phyloP scores from a whole-genome alignment of 2,888 invertebrate species.

The Pocota personata region DNA sequence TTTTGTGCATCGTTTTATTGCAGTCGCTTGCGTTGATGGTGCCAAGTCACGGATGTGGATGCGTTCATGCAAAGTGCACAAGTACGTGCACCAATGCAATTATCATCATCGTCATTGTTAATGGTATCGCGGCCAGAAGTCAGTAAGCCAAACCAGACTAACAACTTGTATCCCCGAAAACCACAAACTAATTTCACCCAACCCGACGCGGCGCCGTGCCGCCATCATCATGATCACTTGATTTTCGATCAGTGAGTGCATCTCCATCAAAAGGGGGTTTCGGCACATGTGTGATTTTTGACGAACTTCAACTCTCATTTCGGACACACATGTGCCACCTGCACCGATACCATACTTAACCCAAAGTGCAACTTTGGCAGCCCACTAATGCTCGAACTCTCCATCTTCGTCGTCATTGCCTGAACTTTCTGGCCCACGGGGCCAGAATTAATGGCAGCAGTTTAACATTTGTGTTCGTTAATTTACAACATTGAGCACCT shows the following conservation, averaged over 20 bases:
- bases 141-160: conserved; percentile 20
- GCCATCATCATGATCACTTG: neutral
- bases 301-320: neutral
- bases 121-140: conserved; percentile 29
- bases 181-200: conserved; percentile 14
- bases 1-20: conserved; percentile 42
- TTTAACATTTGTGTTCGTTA: conserved; percentile 25
- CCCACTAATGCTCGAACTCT: neutral
- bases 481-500: conserved; percentile 27
- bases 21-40: conserved; percentile 51
- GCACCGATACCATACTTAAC: conserved; percentile 40
- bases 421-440: neutral
- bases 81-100: conserved; percentile 22
- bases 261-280: neutral
- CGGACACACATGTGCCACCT: conserved; percentile 29
- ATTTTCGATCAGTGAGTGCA: conserved; percentile 21
- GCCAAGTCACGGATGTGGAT: conserved; percentile 60
- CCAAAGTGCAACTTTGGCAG: conserved; percentile 13
- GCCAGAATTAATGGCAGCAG: conserved; percentile 28
- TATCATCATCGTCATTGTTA: conserved; percentile 18
- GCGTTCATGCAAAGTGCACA: conserved; percentile 15
- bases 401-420: neutral
- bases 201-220: neutral
- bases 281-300: neutral
- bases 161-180: conserved; percentile 31